Evolutionary conservation across 2,888 invertebrate species (phyloP).

Genomic region (Glaucopsyche alexis): DNA sequence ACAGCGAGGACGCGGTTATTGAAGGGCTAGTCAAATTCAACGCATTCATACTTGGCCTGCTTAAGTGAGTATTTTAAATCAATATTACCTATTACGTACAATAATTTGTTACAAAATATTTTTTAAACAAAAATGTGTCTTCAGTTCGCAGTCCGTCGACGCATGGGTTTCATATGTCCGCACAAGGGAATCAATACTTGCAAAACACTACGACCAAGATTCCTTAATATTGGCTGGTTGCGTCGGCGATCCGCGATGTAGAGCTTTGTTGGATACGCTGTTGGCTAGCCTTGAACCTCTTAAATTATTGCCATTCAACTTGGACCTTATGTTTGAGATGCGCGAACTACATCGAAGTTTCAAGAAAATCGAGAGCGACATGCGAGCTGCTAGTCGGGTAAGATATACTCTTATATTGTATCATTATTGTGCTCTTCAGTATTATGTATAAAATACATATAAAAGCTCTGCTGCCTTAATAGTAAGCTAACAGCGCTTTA

Average conservation of each 20-base stretch:
- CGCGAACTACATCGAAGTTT: constrained; percentile 87
- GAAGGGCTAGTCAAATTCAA: constrained; percentile 93
- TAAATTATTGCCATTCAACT: constrained; percentile 88
- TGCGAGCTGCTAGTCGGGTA: constrained; percentile 76
- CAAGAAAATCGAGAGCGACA: constrained; percentile 82
- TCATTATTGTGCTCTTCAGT: constrained; percentile 7
- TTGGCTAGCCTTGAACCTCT: constrained; percentile 89
- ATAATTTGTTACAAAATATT: background rate
- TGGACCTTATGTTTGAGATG: constrained; percentile 90
- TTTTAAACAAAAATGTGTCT: constrained; percentile 21
- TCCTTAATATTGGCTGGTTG: constrained; percentile 86
- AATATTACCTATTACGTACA: background rate
- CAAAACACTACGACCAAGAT: constrained; percentile 88
- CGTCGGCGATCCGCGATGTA: constrained; percentile 76
- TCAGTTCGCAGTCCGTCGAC: constrained; percentile 90
- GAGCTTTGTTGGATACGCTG: constrained; percentile 85
- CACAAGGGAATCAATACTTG: constrained; percentile 89
- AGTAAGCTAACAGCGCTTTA: constrained; percentile 66
- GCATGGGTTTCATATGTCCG: constrained; percentile 94
- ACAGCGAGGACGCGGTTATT: constrained; percentile 89
- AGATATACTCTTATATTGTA: constrained; percentile 39
- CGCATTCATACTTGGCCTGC: constrained; percentile 91
- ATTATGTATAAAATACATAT: background rate
- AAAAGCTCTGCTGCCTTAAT: constrained; percentile 50
- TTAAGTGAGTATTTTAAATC: constrained; percentile 83